These are phyloP conservation scores for Brenthis daphne DNA, from an alignment of 2,888 invertebrate genomes.

Conservation along the genomic window DNA sequence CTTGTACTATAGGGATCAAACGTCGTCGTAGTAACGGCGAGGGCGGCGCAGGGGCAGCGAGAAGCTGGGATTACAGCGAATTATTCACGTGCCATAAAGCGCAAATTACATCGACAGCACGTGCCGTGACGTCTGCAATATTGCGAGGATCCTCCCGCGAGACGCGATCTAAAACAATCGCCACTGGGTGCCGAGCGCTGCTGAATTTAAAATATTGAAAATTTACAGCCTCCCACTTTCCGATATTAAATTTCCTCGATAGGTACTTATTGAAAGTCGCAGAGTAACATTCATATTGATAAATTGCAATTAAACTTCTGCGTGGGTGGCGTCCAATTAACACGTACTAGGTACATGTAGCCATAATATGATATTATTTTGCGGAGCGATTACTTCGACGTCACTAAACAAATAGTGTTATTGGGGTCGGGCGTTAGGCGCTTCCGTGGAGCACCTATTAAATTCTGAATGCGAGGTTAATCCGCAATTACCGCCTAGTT, in stretches of 20 bases:
- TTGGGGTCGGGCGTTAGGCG: slow-evolving; percentile 61
- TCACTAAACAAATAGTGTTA: slow-evolving; percentile 73
- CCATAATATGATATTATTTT: slow-evolving; percentile 29
- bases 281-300: slow-evolving; percentile 40
- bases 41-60: slow-evolving; percentile 35
- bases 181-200: slow-evolving; percentile 50
- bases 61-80: slow-evolving; percentile 66
- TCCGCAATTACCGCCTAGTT: slow-evolving; percentile 82
- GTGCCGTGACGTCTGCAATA: slow-evolving; percentile 67
- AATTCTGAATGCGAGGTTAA: slow-evolving; percentile 79
- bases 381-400: slow-evolving; percentile 71
- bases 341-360: slow-evolving; percentile 21
- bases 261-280: slow-evolving; percentile 42
- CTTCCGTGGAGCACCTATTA: slow-evolving; percentile 74
- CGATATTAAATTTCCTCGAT: slow-evolving; percentile 49
- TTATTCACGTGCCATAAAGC: slow-evolving; percentile 80
- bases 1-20: slow-evolving; percentile 70
- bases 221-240: slow-evolving; percentile 47
- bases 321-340: slow-evolving; percentile 35
- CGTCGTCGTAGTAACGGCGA: slow-evolving; percentile 62
- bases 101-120: slow-evolving; percentile 73
- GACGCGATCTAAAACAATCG: slow-evolving; percentile 59
- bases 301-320: slow-evolving; percentile 42
- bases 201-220: slow-evolving; percentile 51
- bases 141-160: slow-evolving; percentile 53